Conservation (phyloP, 2,888 invertebrate genomes). For the Nycteola revayana region DNA sequence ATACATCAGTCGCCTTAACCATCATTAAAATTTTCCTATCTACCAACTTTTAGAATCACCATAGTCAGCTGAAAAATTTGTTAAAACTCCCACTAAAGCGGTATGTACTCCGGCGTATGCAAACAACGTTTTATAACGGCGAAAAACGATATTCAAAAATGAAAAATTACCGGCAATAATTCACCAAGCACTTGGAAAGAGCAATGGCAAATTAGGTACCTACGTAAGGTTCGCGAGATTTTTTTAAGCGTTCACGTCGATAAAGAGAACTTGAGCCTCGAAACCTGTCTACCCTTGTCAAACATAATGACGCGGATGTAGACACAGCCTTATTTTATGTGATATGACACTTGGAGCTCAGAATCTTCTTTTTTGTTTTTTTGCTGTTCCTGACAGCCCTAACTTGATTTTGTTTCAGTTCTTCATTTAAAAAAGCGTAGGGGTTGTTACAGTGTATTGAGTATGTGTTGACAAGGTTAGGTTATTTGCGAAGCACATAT, state of each 20-base stretch:
- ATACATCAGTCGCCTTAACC: too few species aligned
- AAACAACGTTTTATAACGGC: slow-evolving; percentile 36
- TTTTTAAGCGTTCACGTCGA: slow-evolving; percentile 53
- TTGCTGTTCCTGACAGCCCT: slow-evolving; percentile 16
- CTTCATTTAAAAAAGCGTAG: too few species aligned
- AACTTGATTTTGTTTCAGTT: neutral
- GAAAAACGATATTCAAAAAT: slow-evolving; percentile 40
- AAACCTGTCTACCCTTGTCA: slow-evolving; percentile 34
- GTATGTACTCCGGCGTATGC: slow-evolving; percentile 28
- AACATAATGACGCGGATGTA: slow-evolving; percentile 30
- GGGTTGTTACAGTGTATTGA: too few species aligned
- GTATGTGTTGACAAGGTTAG: too few species aligned
- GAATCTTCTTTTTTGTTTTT: slow-evolving; percentile 18
- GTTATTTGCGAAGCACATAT: too few species aligned
- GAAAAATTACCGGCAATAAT: slow-evolving; percentile 52
- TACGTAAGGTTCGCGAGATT: slow-evolving; percentile 33
- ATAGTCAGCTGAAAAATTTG: neutral
- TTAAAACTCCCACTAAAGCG: slow-evolving; percentile 20
- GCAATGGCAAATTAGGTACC: slow-evolving; percentile 56
- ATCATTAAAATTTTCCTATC: too few species aligned
- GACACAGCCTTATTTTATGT: slow-evolving; percentile 22
- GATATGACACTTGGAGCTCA: slow-evolving; percentile 20
- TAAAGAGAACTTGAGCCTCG: slow-evolving; percentile 5
- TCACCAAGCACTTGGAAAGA: slow-evolving; percentile 44
- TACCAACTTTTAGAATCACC: slow-evolving; percentile 3